Evolutionary conservation across 37 sponge, comb jelly and placozoan species (phyloP), one percentile per base, ranked within the genome.

Genomic region (Ephydatia muelleri): DNA sequence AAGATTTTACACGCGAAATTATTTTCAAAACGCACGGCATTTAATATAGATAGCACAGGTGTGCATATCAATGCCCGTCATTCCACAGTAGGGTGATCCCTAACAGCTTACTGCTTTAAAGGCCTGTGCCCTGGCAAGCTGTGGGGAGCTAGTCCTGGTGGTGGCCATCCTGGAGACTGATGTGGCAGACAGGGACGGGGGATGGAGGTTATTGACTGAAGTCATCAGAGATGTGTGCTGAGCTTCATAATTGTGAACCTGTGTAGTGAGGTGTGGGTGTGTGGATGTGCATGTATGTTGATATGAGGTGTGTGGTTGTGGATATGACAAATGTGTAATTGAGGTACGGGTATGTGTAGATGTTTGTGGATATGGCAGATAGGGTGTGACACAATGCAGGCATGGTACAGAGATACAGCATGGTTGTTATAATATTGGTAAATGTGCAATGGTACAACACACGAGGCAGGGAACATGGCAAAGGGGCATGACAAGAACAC

Each of bases 231-330:
- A 73, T 23, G 75, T 23, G 69, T 80, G 81, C 32, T 80, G 81
- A 14, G 67, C 34, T 34, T 80, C 81, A 16, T 32, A 80, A 8
- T 27, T 38, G 29, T 80, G 81, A 27, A 80, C 81, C 81, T 80
- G 75, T 9, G 43, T 43, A 43, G 43, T 43, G 43, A 43, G 43
- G 43, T 43, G 43, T 43, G 6, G 43, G 43, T 43, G 43, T 43
- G 43, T 43, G 6, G 43, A 43, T 43, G 43, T 43, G 43, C 43
- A 6, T 9, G 43, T 3, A 6, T 43, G 43, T 43, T 43, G 43
- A 6, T 9, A 9, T 43, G 43, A 9, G 43, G 3, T 43, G 43
- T 73, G 75, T 34, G 75, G 9, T 33, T 5, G 75, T 6, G 23
- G 33, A 16, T 34, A 5, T 3, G 3, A 6, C 6, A 6, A 9